phyloP scores from a whole-genome alignment of 2,797 vertebrate genomes.

The Malacoraja senta region DNA sequence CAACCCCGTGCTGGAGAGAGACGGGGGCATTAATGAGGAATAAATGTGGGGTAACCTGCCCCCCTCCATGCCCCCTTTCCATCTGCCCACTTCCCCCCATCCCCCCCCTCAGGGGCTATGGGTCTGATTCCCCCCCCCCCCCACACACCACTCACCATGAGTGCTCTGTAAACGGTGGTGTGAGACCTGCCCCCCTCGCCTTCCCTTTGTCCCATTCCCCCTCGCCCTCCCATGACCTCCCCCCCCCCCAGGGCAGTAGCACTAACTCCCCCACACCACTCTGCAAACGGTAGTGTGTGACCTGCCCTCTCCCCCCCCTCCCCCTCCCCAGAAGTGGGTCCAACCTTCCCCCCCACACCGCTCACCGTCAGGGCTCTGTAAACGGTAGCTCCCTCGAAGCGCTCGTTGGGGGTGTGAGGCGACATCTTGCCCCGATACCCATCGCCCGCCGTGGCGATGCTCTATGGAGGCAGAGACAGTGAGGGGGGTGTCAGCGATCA shows the following conservation, averaged over 20 bases:
- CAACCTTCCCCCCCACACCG: not conserved
- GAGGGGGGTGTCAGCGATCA: not conserved
- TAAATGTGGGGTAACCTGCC: not conserved
- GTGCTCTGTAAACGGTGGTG: too few relatives aligned
- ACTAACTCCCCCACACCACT: not conserved
- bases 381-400: conserved; percentile 90
- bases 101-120: too few relatives aligned
- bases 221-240: not conserved
- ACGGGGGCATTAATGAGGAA: not conserved
- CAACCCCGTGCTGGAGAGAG: conserved; percentile 77
- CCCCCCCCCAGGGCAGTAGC: too few relatives aligned
- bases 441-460: conserved; percentile 78
- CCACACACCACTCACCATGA: too few relatives aligned
- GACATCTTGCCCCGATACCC: conserved; percentile 89
- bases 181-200: not conserved
- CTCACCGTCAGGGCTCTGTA: conserved; percentile 84
- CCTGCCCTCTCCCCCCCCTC: not conserved
- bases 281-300: not conserved
- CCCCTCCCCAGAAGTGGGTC: too few relatives aligned
- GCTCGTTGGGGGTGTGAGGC: conserved; percentile 93
- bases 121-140: not conserved
- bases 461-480: conserved; percentile 51
- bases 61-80: not conserved
- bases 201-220: too few relatives aligned
- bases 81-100: not conserved